These are phyloP conservation scores for Choristoneura fumiferana DNA, from an alignment of 1,140 invertebrate genomes.

Conservation along the genomic window DNA sequence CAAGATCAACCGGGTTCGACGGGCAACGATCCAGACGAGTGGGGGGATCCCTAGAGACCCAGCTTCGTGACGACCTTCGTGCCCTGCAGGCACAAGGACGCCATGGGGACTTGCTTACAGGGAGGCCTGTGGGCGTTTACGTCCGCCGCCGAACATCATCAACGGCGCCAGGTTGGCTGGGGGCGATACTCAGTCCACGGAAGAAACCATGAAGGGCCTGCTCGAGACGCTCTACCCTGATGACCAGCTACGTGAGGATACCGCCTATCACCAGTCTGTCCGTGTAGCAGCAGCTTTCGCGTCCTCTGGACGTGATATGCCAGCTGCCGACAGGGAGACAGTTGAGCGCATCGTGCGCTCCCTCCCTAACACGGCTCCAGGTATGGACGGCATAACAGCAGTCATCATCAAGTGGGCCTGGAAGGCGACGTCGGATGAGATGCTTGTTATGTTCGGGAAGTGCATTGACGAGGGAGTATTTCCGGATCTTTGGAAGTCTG, in stretches of 20 bases:
- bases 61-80: not conserved
- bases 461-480: conserved; percentile 11
- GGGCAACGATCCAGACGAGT: conserved; percentile 17
- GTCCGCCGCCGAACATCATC: conserved; percentile 28
- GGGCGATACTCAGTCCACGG: conserved; percentile 23
- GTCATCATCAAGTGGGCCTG: not conserved
- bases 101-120: conserved; percentile 38
- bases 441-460: not conserved
- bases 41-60: not conserved
- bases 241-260: not conserved
- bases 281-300: not conserved
- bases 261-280: not conserved
- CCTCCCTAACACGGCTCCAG: conserved; percentile 17
- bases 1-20: conserved; percentile 10
- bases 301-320: not conserved
- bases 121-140: conserved; percentile 21
- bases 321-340: not conserved
- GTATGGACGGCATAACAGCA: conserved; percentile 3
- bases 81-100: conserved; percentile 25
- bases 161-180: conserved; percentile 24
- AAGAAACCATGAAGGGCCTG: conserved; percentile 30
- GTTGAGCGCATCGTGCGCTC: not conserved
- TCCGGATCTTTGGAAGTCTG: conserved; percentile 1
- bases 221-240: conserved; percentile 32
- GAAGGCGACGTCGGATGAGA: not conserved